Percentiles rank a stretch among this genome's conserved stretches.
Conservation (phyloP, 2,113 vertebrate genomes). For the Colaptes auratus region DNA sequence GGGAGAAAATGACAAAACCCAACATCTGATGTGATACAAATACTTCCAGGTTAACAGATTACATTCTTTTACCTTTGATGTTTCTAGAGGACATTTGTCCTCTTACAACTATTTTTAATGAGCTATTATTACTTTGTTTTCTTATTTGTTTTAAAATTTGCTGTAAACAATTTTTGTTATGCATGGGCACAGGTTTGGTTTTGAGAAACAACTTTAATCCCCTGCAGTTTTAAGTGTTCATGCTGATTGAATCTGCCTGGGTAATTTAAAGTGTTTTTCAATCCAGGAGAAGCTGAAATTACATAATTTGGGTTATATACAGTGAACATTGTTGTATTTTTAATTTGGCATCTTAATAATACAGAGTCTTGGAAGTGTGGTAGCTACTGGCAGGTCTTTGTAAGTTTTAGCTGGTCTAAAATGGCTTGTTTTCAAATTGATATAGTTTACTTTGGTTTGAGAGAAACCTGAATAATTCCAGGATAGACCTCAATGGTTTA, state of each 20-base stretch:
- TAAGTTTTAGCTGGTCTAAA: background rate
- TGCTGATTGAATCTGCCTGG: background rate
- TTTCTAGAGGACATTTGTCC: background rate
- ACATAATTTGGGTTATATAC: background rate
- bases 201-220: background rate
- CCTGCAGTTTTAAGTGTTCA: background rate
- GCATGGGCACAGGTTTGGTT: background rate
- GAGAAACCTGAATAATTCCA: background rate
- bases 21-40: background rate
- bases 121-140: background rate
- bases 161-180: background rate
- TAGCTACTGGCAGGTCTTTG: background rate
- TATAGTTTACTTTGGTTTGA: background rate
- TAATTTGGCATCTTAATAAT: background rate
- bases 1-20: fast-evolving
- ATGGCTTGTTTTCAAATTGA: background rate
- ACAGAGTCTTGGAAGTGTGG: background rate
- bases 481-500: background rate
- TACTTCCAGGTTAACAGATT: background rate
- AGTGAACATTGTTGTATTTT: background rate
- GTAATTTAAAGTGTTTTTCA: background rate
- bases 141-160: background rate
- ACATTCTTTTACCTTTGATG: background rate
- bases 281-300: background rate
- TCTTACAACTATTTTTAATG: background rate